A percentile compares a stretch with the other conserved stretches of the same genome.
phyloP scores from a whole-genome alignment of 2,888 invertebrate species.

The Hyppa rectilinea region DNA sequence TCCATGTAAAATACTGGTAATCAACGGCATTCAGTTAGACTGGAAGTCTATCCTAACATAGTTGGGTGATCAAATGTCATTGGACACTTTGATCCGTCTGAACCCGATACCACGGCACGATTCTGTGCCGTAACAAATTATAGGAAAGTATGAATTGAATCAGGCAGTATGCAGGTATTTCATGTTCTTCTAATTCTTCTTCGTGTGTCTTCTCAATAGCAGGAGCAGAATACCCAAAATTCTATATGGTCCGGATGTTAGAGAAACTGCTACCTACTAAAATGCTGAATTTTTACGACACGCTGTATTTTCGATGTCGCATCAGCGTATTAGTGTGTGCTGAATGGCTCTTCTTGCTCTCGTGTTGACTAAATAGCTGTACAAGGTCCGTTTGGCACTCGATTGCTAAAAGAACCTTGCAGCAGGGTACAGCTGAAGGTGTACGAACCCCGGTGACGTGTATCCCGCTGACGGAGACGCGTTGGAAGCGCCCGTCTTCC shows the following conservation, averaged over 20 bases:
- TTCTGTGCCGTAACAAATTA: too few relatives aligned
- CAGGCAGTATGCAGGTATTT: too few relatives aligned
- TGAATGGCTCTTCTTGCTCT: too few relatives aligned
- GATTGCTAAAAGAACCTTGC: background rate
- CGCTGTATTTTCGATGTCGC: background rate
- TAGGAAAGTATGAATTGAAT: too few relatives aligned
- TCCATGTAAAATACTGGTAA: constrained; percentile 1
- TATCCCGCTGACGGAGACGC: constrained; percentile 98
- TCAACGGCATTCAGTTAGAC: background rate
- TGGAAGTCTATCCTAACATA: background rate
- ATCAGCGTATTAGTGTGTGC: background rate
- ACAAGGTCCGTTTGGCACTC: background rate
- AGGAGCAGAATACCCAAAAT: background rate
- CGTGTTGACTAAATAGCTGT: background rate
- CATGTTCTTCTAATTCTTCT: background rate
- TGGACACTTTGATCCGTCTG: background rate
- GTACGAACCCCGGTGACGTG: constrained; percentile 96
- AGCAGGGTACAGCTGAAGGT: background rate
- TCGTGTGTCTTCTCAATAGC: background rate
- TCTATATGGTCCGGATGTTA: too few relatives aligned
- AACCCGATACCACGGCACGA: background rate
- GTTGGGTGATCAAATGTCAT: background rate
- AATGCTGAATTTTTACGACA: background rate
- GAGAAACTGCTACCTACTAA: background rate
- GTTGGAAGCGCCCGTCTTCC: constrained; percentile 94